A percentile compares a stretch with the other conserved stretches of the same genome.
These are phyloP conservation scores for Bombus ignitus DNA, from an alignment of 1,140 invertebrate species.

Conservation along the genomic window DNA sequence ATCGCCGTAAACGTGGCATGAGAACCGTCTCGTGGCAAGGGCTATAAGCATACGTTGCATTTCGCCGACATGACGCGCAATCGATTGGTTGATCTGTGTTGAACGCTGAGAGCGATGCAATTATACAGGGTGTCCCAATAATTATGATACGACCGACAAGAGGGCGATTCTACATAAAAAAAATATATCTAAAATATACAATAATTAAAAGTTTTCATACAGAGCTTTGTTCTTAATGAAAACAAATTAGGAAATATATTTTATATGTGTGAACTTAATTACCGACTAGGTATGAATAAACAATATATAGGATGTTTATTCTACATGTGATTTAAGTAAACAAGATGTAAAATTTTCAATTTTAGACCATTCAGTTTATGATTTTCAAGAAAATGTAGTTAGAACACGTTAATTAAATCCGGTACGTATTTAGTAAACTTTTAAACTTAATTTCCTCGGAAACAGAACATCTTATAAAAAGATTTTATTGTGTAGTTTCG, in stretches of 20 bases:
- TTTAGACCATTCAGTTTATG: no score
- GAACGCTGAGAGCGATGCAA: background rate
- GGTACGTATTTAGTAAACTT: background rate
- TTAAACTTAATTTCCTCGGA: background rate
- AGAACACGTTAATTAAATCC: background rate
- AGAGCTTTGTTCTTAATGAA: background rate
- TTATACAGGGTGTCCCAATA: background rate
- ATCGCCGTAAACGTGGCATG: background rate
- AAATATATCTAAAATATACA: background rate
- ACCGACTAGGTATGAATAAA: background rate
- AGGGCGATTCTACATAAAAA: background rate
- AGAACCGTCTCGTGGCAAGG: background rate
- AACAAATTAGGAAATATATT: background rate
- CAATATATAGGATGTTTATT: background rate
- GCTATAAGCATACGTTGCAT: conserved; percentile 43
- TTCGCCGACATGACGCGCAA: conserved; percentile 66
- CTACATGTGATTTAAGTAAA: background rate
- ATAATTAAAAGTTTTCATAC: background rate
- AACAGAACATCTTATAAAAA: background rate
- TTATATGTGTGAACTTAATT: background rate
- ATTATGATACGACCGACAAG: background rate
- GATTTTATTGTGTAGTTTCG: background rate
- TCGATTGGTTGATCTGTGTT: conserved; percentile 60
- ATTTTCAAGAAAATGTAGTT: background rate
- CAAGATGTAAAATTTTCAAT: no score